phyloP scores from a whole-genome alignment of 2,113 vertebrate genomes.

The Amblyopsis rosae region DNA sequence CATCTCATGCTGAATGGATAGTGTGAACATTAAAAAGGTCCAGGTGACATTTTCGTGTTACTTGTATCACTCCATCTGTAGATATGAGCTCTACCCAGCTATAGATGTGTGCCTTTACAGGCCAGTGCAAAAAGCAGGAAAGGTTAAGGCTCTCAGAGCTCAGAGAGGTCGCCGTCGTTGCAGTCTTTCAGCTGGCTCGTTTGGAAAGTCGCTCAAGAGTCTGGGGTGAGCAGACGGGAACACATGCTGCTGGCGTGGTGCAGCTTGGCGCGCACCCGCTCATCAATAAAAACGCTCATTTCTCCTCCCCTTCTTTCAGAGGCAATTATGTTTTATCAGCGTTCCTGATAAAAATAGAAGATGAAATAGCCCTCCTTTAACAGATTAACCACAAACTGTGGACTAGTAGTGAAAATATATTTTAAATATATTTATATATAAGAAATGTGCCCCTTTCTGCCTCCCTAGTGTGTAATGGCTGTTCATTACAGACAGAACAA shows the following conservation, averaged over 20 bases:
- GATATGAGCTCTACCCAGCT: neutral
- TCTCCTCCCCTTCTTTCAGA: conserved; percentile 59
- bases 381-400: conserved; percentile 95
- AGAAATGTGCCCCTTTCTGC: conserved; percentile 82
- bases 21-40: neutral
- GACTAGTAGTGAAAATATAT: conserved; percentile 65
- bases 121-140: conserved; percentile 16
- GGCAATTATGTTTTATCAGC: conserved; percentile 93
- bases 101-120: too few species aligned
- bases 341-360: conserved; percentile 99
- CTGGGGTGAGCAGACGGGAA: conserved; percentile 48
- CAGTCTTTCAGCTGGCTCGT: neutral
- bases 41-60: neutral
- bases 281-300: conserved; percentile 74
- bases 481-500: conserved; percentile 97
- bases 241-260: conserved; percentile 54
- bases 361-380: conserved; percentile 92
- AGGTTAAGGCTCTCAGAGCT: neutral
- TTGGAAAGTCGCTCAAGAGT: conserved; percentile 31
- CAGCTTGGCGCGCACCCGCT: conserved; percentile 37
- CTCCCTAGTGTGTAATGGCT: conserved; percentile 90
- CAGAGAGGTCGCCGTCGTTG: neutral
- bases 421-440: conserved; percentile 45
- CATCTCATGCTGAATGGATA: neutral
- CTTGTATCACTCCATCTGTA: conserved; percentile 2